These are phyloP conservation scores for Sabatieria punctata DNA, from an alignment of 2,888 invertebrate species.

Conservation along the genomic window DNA sequence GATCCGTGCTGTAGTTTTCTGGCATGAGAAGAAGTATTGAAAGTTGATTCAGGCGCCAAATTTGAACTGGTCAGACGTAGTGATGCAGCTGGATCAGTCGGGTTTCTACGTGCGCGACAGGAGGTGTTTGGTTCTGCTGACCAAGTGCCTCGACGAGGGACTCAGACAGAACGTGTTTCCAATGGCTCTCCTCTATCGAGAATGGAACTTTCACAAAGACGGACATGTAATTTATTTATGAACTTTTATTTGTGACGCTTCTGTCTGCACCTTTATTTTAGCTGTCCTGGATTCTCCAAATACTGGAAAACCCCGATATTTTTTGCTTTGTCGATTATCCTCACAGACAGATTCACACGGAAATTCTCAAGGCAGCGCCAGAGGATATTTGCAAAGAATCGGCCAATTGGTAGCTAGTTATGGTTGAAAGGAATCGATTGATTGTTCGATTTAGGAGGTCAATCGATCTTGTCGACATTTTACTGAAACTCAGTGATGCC, in stretches of 20 bases:
- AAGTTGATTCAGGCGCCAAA: conserved; percentile 25
- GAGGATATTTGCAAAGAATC: conserved; percentile 87
- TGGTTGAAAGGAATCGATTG: conserved; percentile 7
- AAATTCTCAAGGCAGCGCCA: conserved; percentile 76
- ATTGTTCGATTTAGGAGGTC: conserved; percentile 47
- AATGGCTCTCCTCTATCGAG: conserved; percentile 67
- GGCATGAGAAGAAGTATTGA: too few species aligned
- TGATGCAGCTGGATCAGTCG: conserved; percentile 70
- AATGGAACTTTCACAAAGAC: conserved; percentile 72
- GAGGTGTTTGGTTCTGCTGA: conserved; percentile 59
- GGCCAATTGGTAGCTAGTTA: conserved; percentile 51
- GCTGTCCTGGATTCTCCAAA: conserved; percentile 65
- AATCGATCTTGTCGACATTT: conserved; percentile 67
- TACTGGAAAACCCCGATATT: conserved; percentile 74
- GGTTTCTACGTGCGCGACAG: conserved; percentile 75
- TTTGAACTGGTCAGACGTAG: conserved; percentile 78
- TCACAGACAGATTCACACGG: conserved; percentile 65
- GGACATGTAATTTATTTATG: conserved; percentile 15
- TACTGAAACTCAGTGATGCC: conserved; percentile 67
- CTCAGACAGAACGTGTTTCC: conserved; percentile 41
- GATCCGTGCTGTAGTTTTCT: too few species aligned
- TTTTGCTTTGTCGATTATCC: conserved; percentile 83
- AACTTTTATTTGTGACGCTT: neutral
- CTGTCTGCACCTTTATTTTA: conserved; percentile 20
- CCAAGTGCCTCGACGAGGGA: conserved; percentile 62